Evolutionary conservation across 1,140 invertebrate species (phyloP).

Genomic region (Drosophila tropicalis): DNA sequence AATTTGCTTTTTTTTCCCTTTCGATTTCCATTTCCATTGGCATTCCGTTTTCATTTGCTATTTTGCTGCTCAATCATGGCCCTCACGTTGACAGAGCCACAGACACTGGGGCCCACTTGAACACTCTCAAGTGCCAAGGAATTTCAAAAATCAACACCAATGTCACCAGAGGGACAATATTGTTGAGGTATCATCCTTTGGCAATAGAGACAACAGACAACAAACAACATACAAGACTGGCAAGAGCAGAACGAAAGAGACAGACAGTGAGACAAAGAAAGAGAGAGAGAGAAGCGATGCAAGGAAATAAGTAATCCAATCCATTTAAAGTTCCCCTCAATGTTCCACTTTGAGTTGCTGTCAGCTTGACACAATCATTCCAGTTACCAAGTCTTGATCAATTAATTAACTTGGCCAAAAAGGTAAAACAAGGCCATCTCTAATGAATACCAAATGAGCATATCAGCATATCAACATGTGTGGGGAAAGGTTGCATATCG

Average conservation of each 20-base stretch:
- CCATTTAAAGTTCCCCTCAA: constrained; percentile 45
- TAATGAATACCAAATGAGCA: constrained; percentile 79
- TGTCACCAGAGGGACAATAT: constrained; percentile 20
- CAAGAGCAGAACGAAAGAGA: neutral
- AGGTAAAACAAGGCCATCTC: constrained; percentile 49
- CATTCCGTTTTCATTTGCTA: constrained; percentile 22
- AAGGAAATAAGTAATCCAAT: constrained; percentile 47
- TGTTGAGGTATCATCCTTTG: constrained; percentile 5
- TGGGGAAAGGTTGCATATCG: constrained; percentile 34
- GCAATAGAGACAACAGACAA: constrained; percentile 21
- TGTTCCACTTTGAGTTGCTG: constrained; percentile 28
- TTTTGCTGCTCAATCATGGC: constrained; percentile 49
- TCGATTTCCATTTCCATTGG: constrained; percentile 15
- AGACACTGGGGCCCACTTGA: constrained; percentile 67
- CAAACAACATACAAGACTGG: neutral
- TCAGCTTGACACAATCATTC: constrained; percentile 39
- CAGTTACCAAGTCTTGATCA: constrained; percentile 49
- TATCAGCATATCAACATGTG: constrained; percentile 45
- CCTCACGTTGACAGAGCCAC: constrained; percentile 19
- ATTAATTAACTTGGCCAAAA: constrained; percentile 75
- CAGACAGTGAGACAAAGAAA: too few relatives aligned
- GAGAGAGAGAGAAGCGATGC: too few relatives aligned
- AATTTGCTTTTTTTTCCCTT: constrained; percentile 27
- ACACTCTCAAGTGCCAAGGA: constrained; percentile 77
- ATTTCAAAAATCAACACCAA: constrained; percentile 78